Evolutionary conservation across 2,888 invertebrate species (phyloP).

Genomic region (Tenthredo livida): DNA sequence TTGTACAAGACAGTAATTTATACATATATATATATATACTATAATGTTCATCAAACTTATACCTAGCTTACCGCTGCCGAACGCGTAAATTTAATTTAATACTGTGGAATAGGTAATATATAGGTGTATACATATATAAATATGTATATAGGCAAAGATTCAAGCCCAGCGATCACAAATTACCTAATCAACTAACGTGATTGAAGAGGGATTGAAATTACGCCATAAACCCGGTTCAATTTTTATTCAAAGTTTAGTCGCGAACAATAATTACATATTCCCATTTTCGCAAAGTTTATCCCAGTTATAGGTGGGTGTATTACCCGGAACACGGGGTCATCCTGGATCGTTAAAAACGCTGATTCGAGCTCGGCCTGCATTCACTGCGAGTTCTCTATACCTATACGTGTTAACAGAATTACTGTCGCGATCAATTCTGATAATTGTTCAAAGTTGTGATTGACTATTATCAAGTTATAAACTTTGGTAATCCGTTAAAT

Average conservation of each 20-base stretch:
- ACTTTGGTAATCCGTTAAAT: constrained; percentile 5
- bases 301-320: neutral
- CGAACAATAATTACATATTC: neutral
- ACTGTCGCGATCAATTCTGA: neutral
- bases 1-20: neutral
- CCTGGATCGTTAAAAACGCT: neutral
- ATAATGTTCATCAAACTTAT: constrained; percentile 9
- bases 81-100: constrained; percentile 27
- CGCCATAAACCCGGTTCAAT: neutral
- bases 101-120: neutral
- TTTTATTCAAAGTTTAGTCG: neutral
- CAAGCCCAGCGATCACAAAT: neutral
- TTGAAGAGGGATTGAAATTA: neutral
- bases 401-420: neutral
- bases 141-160: neutral
- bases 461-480: constrained; percentile 40
- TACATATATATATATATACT: neutral
- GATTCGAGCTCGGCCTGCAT: neutral
- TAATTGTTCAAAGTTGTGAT: constrained; percentile 6
- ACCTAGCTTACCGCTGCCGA: neutral
- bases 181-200: constrained; percentile 22
- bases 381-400: neutral
- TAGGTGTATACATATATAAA: no score
- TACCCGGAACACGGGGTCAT: neutral
- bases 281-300: neutral